These are phyloP conservation scores for Diachasma alloeum DNA, from an alignment of 1,140 invertebrate genomes.

Conservation along the genomic window DNA sequence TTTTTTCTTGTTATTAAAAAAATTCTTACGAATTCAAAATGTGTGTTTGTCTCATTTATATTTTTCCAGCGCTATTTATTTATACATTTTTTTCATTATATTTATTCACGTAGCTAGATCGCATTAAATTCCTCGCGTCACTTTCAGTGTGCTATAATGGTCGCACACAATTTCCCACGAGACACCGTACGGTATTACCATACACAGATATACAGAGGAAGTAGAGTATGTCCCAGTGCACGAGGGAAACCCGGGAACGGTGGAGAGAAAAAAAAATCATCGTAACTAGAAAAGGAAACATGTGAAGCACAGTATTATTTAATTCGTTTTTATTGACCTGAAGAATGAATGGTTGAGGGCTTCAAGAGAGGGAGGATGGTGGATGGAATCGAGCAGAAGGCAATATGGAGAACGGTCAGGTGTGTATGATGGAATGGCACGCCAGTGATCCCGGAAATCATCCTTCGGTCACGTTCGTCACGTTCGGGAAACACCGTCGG, in stretches of 20 bases:
- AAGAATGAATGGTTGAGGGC: neutral
- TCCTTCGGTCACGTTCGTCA: slow-evolving; percentile 33
- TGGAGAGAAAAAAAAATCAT: no score
- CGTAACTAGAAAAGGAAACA: no score
- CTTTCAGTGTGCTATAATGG: slow-evolving; percentile 17
- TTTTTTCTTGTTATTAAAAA: neutral
- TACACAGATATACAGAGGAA: neutral
- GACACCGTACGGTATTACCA: slow-evolving; percentile 18
- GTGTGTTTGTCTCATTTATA: neutral
- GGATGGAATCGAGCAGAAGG: slow-evolving; percentile 15
- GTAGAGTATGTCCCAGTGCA: neutral
- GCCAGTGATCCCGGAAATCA: slow-evolving; percentile 31
- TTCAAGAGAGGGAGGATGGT: neutral
- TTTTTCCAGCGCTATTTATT: neutral
- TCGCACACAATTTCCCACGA: slow-evolving; percentile 16
- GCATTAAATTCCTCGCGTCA: slow-evolving; percentile 5
- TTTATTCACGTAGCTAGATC: neutral
- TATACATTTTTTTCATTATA: neutral
- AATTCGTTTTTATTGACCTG: neutral
- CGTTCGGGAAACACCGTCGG: slow-evolving; percentile 29
- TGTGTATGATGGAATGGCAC: neutral
- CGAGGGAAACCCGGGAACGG: no score
- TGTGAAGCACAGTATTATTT: no score
- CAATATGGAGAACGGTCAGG: slow-evolving; percentile 6
- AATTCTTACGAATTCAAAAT: slow-evolving; percentile 1